Conservation (phyloP, 2,797 vertebrate genomes). For the Tokudaia tokunoshimensis region DNA sequence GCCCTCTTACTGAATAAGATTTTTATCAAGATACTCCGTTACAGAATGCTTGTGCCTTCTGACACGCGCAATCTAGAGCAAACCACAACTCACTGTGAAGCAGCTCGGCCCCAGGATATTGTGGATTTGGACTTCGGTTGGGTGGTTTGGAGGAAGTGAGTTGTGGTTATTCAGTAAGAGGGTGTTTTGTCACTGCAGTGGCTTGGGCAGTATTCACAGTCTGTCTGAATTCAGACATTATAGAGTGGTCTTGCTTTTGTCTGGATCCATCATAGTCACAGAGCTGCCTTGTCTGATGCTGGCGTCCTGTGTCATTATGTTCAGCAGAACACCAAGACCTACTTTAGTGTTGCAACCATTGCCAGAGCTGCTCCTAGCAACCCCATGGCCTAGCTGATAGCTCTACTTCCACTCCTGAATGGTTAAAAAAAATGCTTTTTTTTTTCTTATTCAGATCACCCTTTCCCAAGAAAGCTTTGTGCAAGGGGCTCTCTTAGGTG, state of each 20-base stretch:
- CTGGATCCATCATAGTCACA: neutral
- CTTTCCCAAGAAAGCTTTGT: neutral
- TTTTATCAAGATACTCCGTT: neutral
- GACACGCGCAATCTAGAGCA: neutral
- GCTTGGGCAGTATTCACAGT: neutral
- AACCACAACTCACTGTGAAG: too few species aligned
- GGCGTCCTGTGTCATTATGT: slow-evolving; percentile 37
- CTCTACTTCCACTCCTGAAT: neutral
- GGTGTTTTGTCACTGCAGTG: neutral
- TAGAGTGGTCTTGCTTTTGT: slow-evolving; percentile 46
- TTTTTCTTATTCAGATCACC: slow-evolving; percentile 19
- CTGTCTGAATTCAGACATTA: slow-evolving; percentile 40
- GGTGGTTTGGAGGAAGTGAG: neutral
- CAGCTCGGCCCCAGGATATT: neutral
- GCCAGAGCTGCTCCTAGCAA: neutral
- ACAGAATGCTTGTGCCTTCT: neutral
- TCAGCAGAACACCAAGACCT: slow-evolving; percentile 48
- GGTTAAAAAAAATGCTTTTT: neutral
- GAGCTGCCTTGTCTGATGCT: slow-evolving; percentile 30
- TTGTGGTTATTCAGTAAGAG: neutral
- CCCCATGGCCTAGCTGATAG: neutral
- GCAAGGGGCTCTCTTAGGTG: neutral
- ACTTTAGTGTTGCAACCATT: neutral
- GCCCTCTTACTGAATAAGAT: too few species aligned
- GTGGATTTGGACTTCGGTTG: neutral